phyloP scores from a whole-genome alignment of 2,797 vertebrate species.

The Sternarchorhynchus goeldii region DNA sequence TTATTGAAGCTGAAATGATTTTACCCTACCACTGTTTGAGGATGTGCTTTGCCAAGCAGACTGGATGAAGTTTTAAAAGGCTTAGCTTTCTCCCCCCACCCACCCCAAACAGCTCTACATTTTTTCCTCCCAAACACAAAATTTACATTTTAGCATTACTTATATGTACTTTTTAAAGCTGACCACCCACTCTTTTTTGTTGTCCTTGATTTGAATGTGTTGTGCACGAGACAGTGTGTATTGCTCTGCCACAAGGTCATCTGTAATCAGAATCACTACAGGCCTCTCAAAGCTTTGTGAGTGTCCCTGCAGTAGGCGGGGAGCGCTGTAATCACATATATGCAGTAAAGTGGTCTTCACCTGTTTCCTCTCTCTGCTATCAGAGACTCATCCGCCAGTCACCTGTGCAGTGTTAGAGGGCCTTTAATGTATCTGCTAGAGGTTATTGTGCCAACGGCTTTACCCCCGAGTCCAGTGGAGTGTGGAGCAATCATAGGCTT shows the following conservation, averaged over 20 bases:
- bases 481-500: constrained; percentile 57
- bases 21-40: constrained; percentile 51
- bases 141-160: constrained; percentile 48
- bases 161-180: constrained; percentile 46
- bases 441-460: constrained; percentile 58
- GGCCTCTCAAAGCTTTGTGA: constrained; percentile 55
- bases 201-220: constrained; percentile 52
- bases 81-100: constrained; percentile 37
- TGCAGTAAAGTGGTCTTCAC: constrained; percentile 58
- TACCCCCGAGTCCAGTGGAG: constrained; percentile 56
- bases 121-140: constrained; percentile 22
- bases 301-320: constrained; percentile 39
- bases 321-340: constrained; percentile 51
- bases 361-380: constrained; percentile 57
- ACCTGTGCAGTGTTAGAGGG: constrained; percentile 60
- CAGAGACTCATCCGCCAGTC: constrained; percentile 60
- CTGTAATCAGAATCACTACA: constrained; percentile 57
- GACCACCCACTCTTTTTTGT: constrained; percentile 54
- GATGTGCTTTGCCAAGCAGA: constrained; percentile 60
- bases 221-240: constrained; percentile 49
- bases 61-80: constrained; percentile 47
- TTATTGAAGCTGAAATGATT: constrained; percentile 58
- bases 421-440: constrained; percentile 60
- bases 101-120: not conserved
- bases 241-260: constrained; percentile 44